These are phyloP conservation scores for Lerista edwardsae DNA, from an alignment of 2,797 vertebrate genomes.

Conservation along the genomic window DNA sequence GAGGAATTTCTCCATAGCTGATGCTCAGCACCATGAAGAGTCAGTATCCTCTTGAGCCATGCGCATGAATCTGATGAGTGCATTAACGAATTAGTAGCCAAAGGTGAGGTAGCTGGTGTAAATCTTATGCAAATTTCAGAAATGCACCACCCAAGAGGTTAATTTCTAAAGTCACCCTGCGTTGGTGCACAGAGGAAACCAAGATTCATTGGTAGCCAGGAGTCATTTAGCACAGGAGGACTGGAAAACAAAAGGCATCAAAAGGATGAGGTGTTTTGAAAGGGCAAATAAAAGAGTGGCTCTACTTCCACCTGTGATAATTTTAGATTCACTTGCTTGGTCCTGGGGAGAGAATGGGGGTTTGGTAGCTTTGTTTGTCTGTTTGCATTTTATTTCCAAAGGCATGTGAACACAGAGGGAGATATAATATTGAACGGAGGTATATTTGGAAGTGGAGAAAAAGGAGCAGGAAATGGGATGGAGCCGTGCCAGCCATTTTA, in stretches of 20 bases:
- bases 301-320: conserved; percentile 34
- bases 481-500: conserved; percentile 64
- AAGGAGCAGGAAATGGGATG: conserved; percentile 54
- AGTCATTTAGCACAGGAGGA: conserved; percentile 29
- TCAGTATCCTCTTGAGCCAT: rapidly evolving
- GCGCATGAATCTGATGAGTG: background rate
- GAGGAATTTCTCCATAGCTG: background rate
- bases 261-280: background rate
- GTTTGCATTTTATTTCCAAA: conserved; percentile 23
- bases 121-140: conserved; percentile 56
- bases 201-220: conserved; percentile 8
- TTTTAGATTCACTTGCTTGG: conserved; percentile 37
- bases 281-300: conserved; percentile 28
- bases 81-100: background rate
- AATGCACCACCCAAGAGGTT: conserved; percentile 37
- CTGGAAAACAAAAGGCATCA: conserved; percentile 7
- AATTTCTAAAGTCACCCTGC: conserved; percentile 34
- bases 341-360: background rate
- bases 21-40: background rate
- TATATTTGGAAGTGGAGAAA: conserved; percentile 36
- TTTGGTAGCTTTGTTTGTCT: conserved; percentile 13
- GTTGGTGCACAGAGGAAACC: background rate
- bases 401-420: conserved; percentile 36
- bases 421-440: conserved; percentile 46
- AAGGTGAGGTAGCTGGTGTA: conserved; percentile 29